Evolutionary conservation across 2,797 vertebrate genomes (phyloP).

Genomic region (Cichlasoma orientale): DNA sequence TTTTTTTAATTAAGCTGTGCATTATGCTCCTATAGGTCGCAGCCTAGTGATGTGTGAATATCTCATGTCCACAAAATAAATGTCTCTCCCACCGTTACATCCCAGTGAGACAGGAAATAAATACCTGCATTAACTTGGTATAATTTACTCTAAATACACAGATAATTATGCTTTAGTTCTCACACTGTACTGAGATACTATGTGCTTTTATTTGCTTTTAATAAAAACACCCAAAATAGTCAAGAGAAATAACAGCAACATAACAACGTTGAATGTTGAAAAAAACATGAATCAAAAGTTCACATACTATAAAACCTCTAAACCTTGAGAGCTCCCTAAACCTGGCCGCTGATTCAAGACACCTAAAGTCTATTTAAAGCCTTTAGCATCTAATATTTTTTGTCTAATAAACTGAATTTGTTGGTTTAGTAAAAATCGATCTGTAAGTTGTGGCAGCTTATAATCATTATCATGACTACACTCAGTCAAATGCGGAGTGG

Average conservation of each 20-base stretch:
- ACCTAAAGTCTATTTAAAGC: neutral
- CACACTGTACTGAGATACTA: neutral
- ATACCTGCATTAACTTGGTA: neutral
- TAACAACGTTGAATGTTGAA: neutral
- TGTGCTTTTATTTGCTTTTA: neutral
- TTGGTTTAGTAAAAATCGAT: neutral
- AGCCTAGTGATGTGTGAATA: constrained; percentile 16
- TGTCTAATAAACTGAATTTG: neutral
- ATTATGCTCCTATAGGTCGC: constrained; percentile 28
- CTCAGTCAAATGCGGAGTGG: neutral
- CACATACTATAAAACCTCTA: neutral
- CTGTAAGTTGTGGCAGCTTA: neutral
- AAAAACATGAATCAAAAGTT: neutral
- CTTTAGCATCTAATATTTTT: neutral
- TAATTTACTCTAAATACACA: neutral
- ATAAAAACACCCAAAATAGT: neutral
- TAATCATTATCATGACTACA: neutral
- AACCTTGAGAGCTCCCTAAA: neutral
- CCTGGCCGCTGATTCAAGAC: neutral
- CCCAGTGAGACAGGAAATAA: constrained; percentile 12
- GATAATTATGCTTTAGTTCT: neutral
- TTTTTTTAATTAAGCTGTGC: neutral
- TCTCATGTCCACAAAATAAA: constrained; percentile 31
- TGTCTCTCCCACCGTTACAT: neutral
- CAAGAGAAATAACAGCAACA: neutral